These are phyloP conservation scores for Drosophila bocki DNA, from an alignment of 1,140 invertebrate species.

Conservation along the genomic window DNA sequence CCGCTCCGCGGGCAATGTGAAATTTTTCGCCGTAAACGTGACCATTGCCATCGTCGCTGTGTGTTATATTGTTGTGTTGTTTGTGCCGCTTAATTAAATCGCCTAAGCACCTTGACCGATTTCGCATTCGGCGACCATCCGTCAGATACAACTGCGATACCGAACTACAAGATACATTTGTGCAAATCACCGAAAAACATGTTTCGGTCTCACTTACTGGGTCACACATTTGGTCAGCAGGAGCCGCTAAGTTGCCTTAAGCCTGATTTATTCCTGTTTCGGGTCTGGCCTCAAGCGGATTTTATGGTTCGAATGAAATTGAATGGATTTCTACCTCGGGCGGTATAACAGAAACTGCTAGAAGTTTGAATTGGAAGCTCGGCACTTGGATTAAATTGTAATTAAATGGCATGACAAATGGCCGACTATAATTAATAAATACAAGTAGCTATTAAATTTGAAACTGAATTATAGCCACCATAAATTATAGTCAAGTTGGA, in stretches of 20 bases:
- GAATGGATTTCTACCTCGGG: not conserved
- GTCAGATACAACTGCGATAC: constrained; percentile 16
- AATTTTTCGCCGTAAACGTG: constrained; percentile 66
- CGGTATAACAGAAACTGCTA: not conserved
- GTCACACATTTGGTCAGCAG: constrained; percentile 33
- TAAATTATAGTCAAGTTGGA: not conserved
- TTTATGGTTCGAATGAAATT: not conserved
- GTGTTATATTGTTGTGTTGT: constrained; percentile 5
- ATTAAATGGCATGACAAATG: constrained; percentile 10
- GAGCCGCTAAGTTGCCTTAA: constrained; percentile 29
- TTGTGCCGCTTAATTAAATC: constrained; percentile 71
- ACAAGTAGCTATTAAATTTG: constrained; percentile 1
- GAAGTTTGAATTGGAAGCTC: not conserved
- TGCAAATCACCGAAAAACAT: constrained; percentile 79
- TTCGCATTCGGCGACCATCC: constrained; percentile 47
- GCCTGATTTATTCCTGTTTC: constrained; percentile 35
- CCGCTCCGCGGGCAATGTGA: constrained; percentile 53
- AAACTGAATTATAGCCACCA: not conserved
- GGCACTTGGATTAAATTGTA: constrained; percentile 2
- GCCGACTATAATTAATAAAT: not conserved
- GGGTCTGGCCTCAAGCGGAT: constrained; percentile 2
- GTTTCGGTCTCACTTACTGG: constrained; percentile 54
- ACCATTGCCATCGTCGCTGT: constrained; percentile 42
- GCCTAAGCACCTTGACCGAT: constrained; percentile 80
- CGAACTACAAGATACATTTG: constrained; percentile 44